These are phyloP conservation scores for Calycopis cecrops DNA, from an alignment of 1,140 invertebrate species.

Conservation along the genomic window DNA sequence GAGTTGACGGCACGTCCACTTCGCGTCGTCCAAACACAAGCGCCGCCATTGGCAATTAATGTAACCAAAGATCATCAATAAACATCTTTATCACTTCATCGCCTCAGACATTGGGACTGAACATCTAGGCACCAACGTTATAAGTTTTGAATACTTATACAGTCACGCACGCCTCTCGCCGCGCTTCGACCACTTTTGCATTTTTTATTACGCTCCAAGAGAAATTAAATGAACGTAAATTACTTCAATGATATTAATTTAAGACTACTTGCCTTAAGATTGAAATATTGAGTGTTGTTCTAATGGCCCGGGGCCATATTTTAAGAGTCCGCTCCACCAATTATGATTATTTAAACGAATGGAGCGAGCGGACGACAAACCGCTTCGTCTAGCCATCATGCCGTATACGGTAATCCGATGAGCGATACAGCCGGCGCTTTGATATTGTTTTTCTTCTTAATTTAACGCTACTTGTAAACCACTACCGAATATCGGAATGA, in stretches of 20 bases:
- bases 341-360: constrained; percentile 67
- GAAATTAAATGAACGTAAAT: constrained; percentile 9
- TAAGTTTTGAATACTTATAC: constrained; percentile 53
- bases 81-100: constrained; percentile 72
- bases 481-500: constrained; percentile 29
- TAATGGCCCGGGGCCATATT: constrained; percentile 17
- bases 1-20: constrained; percentile 47
- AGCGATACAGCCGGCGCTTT: constrained; percentile 51
- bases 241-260: constrained; percentile 3
- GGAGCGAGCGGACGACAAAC: constrained; percentile 48
- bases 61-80: constrained; percentile 71
- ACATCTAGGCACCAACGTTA: constrained; percentile 52
- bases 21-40: constrained; percentile 52
- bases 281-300: neutral
- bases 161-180: constrained; percentile 60
- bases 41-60: constrained; percentile 70
- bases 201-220: constrained; percentile 24
- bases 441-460: constrained; percentile 60
- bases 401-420: constrained; percentile 64
- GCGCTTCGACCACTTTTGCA: constrained; percentile 29
- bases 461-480: constrained; percentile 45
- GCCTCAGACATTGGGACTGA: constrained; percentile 55
- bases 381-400: constrained; percentile 47
- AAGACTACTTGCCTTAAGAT: neutral
- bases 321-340: constrained; percentile 53